These are phyloP conservation scores for Hyposoter dolosus DNA, from an alignment of 2,888 invertebrate genomes.

Conservation along the genomic window DNA sequence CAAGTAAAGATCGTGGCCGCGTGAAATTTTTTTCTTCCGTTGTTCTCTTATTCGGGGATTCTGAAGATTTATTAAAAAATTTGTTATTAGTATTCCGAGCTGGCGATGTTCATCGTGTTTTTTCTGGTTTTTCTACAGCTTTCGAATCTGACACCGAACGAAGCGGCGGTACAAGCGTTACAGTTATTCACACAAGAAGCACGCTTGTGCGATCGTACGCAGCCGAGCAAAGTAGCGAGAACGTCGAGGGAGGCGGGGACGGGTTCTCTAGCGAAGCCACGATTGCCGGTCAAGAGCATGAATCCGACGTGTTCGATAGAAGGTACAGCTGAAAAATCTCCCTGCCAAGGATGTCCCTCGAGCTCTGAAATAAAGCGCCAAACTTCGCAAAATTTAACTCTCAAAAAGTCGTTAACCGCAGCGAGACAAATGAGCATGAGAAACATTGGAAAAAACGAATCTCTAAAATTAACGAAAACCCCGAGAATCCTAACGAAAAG, in stretches of 20 bases:
- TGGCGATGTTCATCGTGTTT: neutral
- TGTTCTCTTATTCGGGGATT: neutral
- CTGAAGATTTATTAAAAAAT: neutral
- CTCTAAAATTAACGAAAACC: neutral
- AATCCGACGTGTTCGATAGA: slow-evolving; percentile 83
- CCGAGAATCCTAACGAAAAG: neutral
- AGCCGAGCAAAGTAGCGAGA: slow-evolving; percentile 90
- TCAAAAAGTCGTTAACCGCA: neutral
- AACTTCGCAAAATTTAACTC: neutral
- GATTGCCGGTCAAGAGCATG: slow-evolving; percentile 82
- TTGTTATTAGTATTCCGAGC: neutral
- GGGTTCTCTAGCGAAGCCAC: slow-evolving; percentile 81
- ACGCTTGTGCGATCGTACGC: slow-evolving; percentile 90
- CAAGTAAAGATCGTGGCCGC: neutral
- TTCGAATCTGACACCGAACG: slow-evolving; percentile 92
- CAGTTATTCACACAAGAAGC: slow-evolving; percentile 94
- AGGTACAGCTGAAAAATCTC: slow-evolving; percentile 76
- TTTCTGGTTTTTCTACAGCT: slow-evolving; percentile 84
- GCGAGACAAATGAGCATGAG: neutral
- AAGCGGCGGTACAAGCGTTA: slow-evolving; percentile 96
- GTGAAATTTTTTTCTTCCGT: neutral
- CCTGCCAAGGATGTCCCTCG: slow-evolving; percentile 21
- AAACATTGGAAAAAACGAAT: neutral
- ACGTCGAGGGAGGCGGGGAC: slow-evolving; percentile 85
- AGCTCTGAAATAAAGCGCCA: neutral